Percentiles rank a stretch among this genome's conserved stretches.
These are phyloP conservation scores for Tyto alba DNA, from an alignment of 2,113 vertebrate species.

Conservation along the genomic window DNA sequence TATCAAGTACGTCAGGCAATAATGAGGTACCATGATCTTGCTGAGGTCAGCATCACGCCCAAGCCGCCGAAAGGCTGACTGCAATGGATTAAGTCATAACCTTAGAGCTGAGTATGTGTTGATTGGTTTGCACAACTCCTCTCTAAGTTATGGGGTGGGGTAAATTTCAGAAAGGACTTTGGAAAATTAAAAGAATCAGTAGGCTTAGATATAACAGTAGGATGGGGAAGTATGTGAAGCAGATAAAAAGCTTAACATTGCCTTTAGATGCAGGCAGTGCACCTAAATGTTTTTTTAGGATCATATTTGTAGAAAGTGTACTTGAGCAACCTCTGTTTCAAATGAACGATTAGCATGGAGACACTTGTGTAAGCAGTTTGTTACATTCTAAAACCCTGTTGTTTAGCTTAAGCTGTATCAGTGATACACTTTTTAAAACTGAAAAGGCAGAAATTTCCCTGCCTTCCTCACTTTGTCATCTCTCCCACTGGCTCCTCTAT, in stretches of 20 bases:
- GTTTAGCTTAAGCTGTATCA: neutral
- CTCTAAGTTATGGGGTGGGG: neutral
- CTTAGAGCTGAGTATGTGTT: neutral
- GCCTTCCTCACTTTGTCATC: neutral
- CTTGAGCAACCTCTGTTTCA: neutral
- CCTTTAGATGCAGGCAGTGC: neutral
- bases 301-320: neutral
- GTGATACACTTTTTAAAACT: neutral
- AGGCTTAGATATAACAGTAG: rapidly evolving
- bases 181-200: neutral
- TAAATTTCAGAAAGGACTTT: neutral
- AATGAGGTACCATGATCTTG: neutral
- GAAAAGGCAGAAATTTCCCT: neutral
- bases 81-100: neutral
- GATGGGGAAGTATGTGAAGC: neutral
- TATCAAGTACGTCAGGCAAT: neutral
- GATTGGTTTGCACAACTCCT: neutral
- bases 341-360: neutral
- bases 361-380: neutral
- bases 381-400: neutral
- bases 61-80: neutral
- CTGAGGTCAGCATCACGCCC: neutral
- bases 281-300: neutral
- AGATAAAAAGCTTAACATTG: neutral
- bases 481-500: neutral